phyloP scores from a whole-genome alignment of 2,888 invertebrate species.

The Copidosoma aretas region DNA sequence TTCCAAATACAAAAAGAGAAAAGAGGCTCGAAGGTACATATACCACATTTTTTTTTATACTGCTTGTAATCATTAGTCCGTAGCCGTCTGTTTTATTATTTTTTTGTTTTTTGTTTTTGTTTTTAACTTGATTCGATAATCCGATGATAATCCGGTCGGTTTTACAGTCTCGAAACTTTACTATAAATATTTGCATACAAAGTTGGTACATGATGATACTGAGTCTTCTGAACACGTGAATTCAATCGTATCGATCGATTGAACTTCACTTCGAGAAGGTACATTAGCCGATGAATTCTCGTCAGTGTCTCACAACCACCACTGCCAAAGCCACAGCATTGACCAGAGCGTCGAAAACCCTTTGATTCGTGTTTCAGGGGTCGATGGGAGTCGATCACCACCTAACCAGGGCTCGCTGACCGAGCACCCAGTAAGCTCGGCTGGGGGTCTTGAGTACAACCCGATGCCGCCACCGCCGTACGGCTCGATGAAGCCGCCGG shows the following conservation, averaged over 20 bases:
- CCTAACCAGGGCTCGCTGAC: slow-evolving; percentile 46
- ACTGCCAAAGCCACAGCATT: no score
- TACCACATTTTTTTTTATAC: slow-evolving; percentile 2
- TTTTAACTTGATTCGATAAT: no score
- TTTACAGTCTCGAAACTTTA: no score
- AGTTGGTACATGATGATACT: no score
- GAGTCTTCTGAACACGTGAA: no score
- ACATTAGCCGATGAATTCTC: slow-evolving; percentile 20
- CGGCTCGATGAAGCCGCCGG: slow-evolving; percentile 51
- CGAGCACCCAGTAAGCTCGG: slow-evolving; percentile 46
- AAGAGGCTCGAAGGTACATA: slow-evolving; percentile 35
- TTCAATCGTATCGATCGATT: no score
- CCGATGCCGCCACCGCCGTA: slow-evolving; percentile 49
- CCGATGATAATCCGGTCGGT: no score
- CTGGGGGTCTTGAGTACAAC: slow-evolving; percentile 47
- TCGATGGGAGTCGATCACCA: slow-evolving; percentile 53
- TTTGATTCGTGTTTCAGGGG: slow-evolving; percentile 24
- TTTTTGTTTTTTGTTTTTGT: no score
- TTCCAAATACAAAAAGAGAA: slow-evolving; percentile 32
- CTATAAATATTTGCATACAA: no score
- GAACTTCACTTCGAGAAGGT: background rate
- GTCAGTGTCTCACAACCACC: background rate
- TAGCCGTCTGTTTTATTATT: no score
- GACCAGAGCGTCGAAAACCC: no score
- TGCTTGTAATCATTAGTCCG: no score